Percentiles rank a stretch among this genome's conserved stretches.
phyloP scores from a whole-genome alignment of 2,888 invertebrate genomes.

The Eucera pruinosa region DNA sequence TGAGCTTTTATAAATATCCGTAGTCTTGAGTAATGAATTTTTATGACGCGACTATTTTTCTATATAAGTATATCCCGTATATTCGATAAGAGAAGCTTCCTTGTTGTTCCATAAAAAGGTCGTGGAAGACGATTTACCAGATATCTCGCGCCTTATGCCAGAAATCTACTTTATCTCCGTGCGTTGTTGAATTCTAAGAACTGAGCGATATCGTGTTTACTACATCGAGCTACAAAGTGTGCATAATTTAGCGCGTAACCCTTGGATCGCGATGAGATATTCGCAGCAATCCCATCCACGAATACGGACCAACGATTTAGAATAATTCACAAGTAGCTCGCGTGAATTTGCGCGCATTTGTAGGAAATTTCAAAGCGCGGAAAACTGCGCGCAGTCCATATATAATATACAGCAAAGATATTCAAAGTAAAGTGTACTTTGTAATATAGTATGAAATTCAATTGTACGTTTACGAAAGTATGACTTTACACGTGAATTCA shows the following conservation, averaged over 20 bases:
- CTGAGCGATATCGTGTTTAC: conserved; percentile 42
- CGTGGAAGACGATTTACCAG: conserved; percentile 21
- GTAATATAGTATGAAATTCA: too few species aligned
- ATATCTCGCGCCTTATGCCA: conserved; percentile 25
- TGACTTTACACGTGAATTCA: too few species aligned
- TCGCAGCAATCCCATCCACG: background rate
- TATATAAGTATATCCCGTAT: background rate
- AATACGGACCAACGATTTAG: background rate
- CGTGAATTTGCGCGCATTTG: too few species aligned
- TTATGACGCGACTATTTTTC: background rate
- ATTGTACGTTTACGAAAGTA: too few species aligned
- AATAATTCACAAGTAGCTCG: too few species aligned
- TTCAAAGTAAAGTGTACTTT: too few species aligned
- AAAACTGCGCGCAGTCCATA: too few species aligned
- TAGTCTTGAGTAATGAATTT: background rate
- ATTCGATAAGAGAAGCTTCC: background rate
- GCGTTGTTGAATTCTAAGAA: conserved; percentile 42
- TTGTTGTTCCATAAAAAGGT: background rate
- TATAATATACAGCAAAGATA: too few species aligned
- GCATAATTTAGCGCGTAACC: conserved; percentile 17
- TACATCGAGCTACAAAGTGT: conserved; percentile 9
- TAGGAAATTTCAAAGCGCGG: too few species aligned
- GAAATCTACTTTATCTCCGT: conserved; percentile 38
- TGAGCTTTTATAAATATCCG: too few species aligned
- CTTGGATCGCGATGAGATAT: conserved; percentile 3